These are phyloP conservation scores for Andinoacara biseriatus DNA, from an alignment of 2,113 vertebrate genomes.

Conservation along the genomic window DNA sequence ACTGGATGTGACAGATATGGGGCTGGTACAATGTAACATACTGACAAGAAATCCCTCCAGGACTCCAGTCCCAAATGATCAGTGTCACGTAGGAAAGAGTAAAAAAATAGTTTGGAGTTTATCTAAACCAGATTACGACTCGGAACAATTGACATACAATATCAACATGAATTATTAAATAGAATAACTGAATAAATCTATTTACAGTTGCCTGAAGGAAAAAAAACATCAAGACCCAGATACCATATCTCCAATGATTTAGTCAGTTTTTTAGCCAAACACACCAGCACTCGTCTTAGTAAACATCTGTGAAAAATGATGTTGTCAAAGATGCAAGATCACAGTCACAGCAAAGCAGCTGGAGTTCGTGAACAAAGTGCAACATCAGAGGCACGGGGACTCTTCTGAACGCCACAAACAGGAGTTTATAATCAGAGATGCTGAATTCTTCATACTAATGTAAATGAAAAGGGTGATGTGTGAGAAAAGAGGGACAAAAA, in stretches of 20 bases:
- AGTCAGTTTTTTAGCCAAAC: constrained; percentile 30
- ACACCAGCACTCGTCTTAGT: constrained; percentile 20
- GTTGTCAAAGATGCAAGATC: constrained; percentile 49
- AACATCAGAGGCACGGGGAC: constrained; percentile 34
- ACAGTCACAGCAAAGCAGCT: constrained; percentile 26
- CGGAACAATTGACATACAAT: constrained; percentile 36
- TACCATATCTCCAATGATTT: constrained; percentile 20
- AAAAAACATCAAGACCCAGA: constrained; percentile 40
- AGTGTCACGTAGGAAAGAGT: constrained; percentile 24
- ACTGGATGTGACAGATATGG: constrained; percentile 56
- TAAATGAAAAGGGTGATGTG: constrained; percentile 10
- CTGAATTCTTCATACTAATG: constrained; percentile 43
- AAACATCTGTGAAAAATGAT: constrained; percentile 50
- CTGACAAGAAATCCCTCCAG: constrained; percentile 45
- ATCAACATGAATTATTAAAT: constrained; percentile 21
- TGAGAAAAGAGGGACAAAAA: not conserved
- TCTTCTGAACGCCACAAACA: constrained; percentile 23
- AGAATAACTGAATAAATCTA: constrained; percentile 33
- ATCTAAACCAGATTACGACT: constrained; percentile 20
- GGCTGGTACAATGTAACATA: constrained; percentile 41
- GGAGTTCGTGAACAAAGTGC: constrained; percentile 36
- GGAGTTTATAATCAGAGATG: constrained; percentile 14
- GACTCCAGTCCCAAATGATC: constrained; percentile 44
- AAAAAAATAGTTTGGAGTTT: not conserved
- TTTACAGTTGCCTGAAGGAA: constrained; percentile 24